Evolutionary conservation across 2,888 invertebrate genomes (phyloP).

Genomic region (Agrotis clavis): DNA sequence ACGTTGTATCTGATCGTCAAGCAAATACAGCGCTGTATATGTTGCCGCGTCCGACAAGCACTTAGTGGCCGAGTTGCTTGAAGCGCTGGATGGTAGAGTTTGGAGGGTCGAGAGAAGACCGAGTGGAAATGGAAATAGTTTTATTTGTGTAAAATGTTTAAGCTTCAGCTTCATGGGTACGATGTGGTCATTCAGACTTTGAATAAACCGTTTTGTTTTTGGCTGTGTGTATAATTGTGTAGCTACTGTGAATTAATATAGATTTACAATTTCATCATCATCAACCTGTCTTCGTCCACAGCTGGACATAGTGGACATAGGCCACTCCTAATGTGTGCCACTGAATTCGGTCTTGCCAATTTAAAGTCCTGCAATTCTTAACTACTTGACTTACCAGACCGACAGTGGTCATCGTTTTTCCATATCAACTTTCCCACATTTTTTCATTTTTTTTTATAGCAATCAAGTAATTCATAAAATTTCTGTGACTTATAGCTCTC

Average conservation of each 20-base stretch:
- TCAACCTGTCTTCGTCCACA: no score
- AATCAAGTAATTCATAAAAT: no score
- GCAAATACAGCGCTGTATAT: conserved; percentile 72
- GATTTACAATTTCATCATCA: no score
- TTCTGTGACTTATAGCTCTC: no score
- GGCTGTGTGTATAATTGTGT: background rate
- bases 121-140: conserved; percentile 43
- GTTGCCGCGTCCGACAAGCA: conserved; percentile 74
- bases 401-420: no score
- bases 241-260: background rate
- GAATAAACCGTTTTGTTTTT: conserved; percentile 5
- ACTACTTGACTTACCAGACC: no score
- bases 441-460: no score
- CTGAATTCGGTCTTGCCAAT: no score
- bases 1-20: conserved; percentile 61
- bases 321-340: no score
- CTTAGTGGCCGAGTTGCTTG: conserved; percentile 81
- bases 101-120: conserved; percentile 37
- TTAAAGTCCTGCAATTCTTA: no score
- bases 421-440: no score
- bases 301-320: no score
- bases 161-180: conserved; percentile 18
- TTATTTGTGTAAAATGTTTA: conserved; percentile 42
- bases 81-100: conserved; percentile 64
- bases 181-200: background rate